A percentile compares a stretch with the other conserved stretches of the same genome.
phyloP scores from a whole-genome alignment of 2,888 invertebrate genomes.

The Synergus itoensis region DNA sequence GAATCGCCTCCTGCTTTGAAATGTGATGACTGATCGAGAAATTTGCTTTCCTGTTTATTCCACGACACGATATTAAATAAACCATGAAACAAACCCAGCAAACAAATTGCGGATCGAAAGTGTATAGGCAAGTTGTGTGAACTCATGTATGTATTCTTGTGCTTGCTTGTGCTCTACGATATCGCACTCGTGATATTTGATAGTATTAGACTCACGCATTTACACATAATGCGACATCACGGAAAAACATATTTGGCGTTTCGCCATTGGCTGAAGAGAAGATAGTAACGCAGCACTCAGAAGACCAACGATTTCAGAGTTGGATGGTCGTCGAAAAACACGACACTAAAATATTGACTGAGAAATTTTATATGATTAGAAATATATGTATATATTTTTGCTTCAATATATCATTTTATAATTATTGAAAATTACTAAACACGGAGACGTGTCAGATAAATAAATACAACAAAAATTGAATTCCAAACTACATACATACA shows the following conservation, averaged over 20 bases:
- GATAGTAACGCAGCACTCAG: not conserved
- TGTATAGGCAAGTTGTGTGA: slow-evolving; percentile 31
- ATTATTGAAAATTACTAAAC: not conserved
- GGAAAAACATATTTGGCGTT: slow-evolving; percentile 48
- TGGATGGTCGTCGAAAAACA: not conserved
- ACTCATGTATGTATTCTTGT: not conserved
- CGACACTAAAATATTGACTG: not conserved
- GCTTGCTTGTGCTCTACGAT: too few species aligned
- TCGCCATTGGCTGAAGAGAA: slow-evolving; percentile 43
- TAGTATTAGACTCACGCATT: slow-evolving; percentile 5
- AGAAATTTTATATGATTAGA: not conserved
- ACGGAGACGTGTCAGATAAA: not conserved
- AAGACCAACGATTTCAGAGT: not conserved
- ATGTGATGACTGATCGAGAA: not conserved
- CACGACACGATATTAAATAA: not conserved
- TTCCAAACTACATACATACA: not conserved
- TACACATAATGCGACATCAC: slow-evolving; percentile 35
- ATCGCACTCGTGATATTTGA: not conserved
- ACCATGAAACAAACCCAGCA: not conserved
- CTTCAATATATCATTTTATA: not conserved
- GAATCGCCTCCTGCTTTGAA: not conserved
- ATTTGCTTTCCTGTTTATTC: not conserved
- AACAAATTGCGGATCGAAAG: not conserved
- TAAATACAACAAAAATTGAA: not conserved
- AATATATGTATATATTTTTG: not conserved